Evolutionary conservation across 2,888 invertebrate species (phyloP).

Genomic region (Torymus auratus): DNA sequence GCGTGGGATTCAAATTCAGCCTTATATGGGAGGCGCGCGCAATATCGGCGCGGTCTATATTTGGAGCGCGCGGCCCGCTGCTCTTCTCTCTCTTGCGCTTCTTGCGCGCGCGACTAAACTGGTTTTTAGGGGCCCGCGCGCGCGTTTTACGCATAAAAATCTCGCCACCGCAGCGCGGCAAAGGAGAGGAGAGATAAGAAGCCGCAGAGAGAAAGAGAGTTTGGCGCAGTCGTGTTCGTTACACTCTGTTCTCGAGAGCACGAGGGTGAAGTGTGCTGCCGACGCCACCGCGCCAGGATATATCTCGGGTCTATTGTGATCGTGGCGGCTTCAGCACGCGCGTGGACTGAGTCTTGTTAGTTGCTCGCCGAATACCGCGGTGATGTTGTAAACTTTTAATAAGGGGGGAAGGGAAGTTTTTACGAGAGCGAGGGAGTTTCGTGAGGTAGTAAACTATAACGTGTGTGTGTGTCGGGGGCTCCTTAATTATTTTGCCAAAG

Average conservation of each 20-base stretch:
- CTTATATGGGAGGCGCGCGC: conserved; percentile 52
- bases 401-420: too few relatives aligned
- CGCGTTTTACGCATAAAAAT: conserved; percentile 3
- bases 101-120: conserved; percentile 40
- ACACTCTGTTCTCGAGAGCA: neutral
- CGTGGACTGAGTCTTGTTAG: too few relatives aligned
- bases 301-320: too few relatives aligned
- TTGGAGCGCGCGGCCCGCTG: conserved; percentile 37
- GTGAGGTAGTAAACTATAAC: too few relatives aligned
- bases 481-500: too few relatives aligned
- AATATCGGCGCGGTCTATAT: conserved; percentile 51
- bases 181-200: neutral
- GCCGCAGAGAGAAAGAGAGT: neutral
- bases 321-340: too few relatives aligned
- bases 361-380: too few relatives aligned
- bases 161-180: neutral
- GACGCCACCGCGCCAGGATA: too few relatives aligned
- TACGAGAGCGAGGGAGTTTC: too few relatives aligned
- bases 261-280: neutral
- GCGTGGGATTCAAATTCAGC: conserved; percentile 56
- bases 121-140: conserved; percentile 40
- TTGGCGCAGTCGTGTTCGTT: conserved; percentile 2
- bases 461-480: too few relatives aligned
- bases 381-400: too few relatives aligned
- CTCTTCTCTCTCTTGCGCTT: conserved; percentile 21